Evolutionary conservation across 1,140 invertebrate species (phyloP).

Genomic region (Wiebesia pumilae): DNA sequence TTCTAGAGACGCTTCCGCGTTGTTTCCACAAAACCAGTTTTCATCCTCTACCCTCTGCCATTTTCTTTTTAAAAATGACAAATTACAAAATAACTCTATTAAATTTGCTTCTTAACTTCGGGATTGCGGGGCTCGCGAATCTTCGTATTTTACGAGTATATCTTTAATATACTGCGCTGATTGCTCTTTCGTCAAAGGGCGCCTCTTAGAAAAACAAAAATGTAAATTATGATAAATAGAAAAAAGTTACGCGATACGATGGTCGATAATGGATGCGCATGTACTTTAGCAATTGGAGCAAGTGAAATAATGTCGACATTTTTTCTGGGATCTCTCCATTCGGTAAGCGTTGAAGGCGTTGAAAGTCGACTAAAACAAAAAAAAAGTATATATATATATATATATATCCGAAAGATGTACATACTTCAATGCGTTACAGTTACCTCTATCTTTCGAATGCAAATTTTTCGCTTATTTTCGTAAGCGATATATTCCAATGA

Average conservation of each 20-base stretch:
- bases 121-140: background rate
- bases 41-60: background rate
- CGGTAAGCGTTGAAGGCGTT: too few species aligned
- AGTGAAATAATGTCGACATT: background rate
- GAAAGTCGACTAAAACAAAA: too few species aligned
- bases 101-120: constrained; percentile 46
- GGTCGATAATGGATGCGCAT: background rate
- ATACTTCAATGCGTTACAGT: background rate
- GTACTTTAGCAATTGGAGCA: background rate
- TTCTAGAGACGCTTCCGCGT: constrained; percentile 29
- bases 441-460: background rate
- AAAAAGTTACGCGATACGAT: background rate
- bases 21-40: constrained; percentile 38
- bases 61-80: constrained; percentile 23
- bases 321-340: background rate
- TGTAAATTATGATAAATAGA: background rate
- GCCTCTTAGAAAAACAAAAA: background rate
- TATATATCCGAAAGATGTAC: background rate
- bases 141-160: background rate
- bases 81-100: constrained; percentile 50
- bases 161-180: background rate
- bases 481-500: background rate
- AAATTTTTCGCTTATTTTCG: background rate
- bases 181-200: background rate
- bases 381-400: too few species aligned